Evolutionary conservation across 2,797 vertebrate species (phyloP), one percentile per base, ranked within the genome.

Genomic region (Eulemur coronatus): DNA sequence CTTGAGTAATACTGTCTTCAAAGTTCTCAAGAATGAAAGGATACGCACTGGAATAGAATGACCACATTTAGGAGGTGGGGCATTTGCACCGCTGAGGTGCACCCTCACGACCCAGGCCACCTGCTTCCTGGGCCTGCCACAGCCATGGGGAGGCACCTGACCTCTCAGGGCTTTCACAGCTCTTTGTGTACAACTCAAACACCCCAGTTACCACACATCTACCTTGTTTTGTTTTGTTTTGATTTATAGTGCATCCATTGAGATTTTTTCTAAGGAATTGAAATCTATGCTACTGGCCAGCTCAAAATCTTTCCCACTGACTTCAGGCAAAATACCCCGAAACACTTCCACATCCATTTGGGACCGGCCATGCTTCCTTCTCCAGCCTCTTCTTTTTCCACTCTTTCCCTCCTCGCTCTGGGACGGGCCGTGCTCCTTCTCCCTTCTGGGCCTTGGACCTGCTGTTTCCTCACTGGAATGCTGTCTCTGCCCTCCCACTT

Each of bases 1-100:
- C 43, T 89, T 78, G 63, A 79, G 46, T 86, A 91, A 90, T 38
- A 57, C 55, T n/a, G 63, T 92, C 78, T 95, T 90, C 63, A 86
- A 84, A 84, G 65, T 89, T 91, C 72, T 93, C 79, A 79, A 76
- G 75, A 96, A 86, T 46, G 78, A 81, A 57, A 94, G 46, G 55
- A 46, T 38, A 6, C n/a, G 5, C 70, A 59, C 73, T 75, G 73
- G 55, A 91, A 84, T 88, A 41, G 89, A 97, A 63, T 59, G 76
- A 91, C 17, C 50, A 46, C n/a, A 13, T 67, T 76, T 55, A 86
- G 33, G 30, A 73, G 46, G 59, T 1, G 0, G 38, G 46, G 30
- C 20, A 6, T 79, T 61, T 59, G 24, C 30, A 24, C 13, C 43
- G 57, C 33, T 5, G 61, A 90, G 84, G 24, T 5, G 26, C 1